phyloP scores from a whole-genome alignment of 2,113 vertebrate species.

The Siniperca chuatsi region DNA sequence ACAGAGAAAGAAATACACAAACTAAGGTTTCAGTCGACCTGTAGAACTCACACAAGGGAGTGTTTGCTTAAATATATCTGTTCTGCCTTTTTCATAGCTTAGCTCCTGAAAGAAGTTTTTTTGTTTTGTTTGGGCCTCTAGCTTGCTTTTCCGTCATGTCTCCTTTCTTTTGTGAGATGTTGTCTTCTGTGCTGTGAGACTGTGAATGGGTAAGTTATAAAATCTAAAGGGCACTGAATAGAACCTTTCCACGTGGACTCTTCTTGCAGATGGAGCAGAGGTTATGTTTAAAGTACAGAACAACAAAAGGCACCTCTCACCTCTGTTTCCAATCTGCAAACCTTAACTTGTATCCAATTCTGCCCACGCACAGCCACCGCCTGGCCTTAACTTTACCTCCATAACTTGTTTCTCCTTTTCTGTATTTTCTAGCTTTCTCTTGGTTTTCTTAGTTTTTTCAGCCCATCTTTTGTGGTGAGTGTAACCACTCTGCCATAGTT shows the following conservation, averaged over 20 bases:
- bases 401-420: neutral
- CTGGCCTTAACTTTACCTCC: constrained; percentile 15
- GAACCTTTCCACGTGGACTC: constrained; percentile 33
- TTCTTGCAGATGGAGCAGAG: constrained; percentile 23
- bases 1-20: constrained; percentile 22
- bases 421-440: constrained; percentile 30
- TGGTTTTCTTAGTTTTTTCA: constrained; percentile 30
- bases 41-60: constrained; percentile 39
- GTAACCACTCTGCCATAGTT: constrained; percentile 24
- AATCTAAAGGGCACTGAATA: constrained; percentile 55
- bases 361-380: constrained; percentile 5
- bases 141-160: constrained; percentile 37
- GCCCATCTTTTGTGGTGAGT: constrained; percentile 30
- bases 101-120: neutral
- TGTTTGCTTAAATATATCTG: constrained; percentile 45
- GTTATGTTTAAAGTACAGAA: constrained; percentile 59
- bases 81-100: constrained; percentile 32
- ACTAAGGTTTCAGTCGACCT: constrained; percentile 13
- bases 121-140: neutral
- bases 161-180: constrained; percentile 43
- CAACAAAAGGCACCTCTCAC: constrained; percentile 56
- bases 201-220: constrained; percentile 52
- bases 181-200: constrained; percentile 30
- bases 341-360: constrained; percentile 31
- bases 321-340: constrained; percentile 35